These are phyloP conservation scores for Meda fulgida DNA, from an alignment of 2,797 vertebrate genomes.

Conservation along the genomic window DNA sequence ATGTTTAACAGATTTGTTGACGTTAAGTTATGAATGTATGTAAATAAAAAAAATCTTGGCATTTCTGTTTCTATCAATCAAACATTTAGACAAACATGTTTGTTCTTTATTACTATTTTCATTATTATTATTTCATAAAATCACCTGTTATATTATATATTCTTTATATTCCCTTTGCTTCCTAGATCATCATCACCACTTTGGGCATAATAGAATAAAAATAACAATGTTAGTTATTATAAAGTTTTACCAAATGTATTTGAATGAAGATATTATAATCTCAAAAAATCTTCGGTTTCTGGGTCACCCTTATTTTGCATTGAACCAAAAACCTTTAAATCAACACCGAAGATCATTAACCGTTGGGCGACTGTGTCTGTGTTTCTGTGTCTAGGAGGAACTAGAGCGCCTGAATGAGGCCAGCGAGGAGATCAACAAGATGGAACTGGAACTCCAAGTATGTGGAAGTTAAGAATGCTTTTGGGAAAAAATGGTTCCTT, in stretches of 20 bases:
- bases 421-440: conserved; percentile 89
- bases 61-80: background rate
- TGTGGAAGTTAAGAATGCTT: conserved; percentile 62
- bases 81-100: background rate
- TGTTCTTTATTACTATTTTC: background rate
- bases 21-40: background rate
- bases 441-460: conserved; percentile 90
- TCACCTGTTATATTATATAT: no score
- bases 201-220: background rate
- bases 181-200: background rate
- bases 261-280: background rate
- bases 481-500: background rate
- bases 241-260: background rate
- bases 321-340: background rate
- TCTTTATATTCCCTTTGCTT: no score
- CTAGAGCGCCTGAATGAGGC: conserved; percentile 91
- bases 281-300: background rate
- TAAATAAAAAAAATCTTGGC: background rate
- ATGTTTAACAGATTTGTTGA: background rate
- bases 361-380: background rate
- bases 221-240: background rate
- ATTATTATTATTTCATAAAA: no score
- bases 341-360: no score
- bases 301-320: background rate
- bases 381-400: conserved; percentile 80